Evolutionary conservation across 2,113 vertebrate species (phyloP).

Genomic region (Lophotis ruficrista): DNA sequence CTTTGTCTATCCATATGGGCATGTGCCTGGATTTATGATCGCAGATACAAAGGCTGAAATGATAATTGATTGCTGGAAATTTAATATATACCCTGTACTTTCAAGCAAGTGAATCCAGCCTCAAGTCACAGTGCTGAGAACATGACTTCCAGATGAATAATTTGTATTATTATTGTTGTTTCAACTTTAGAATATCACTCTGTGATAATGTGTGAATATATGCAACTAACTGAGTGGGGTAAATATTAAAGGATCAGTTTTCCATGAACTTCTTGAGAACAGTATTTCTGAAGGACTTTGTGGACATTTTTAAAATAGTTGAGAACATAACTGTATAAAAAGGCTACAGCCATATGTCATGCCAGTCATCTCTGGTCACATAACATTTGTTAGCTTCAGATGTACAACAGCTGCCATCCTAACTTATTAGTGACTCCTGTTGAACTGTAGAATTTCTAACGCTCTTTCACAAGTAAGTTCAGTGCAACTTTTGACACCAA

Average conservation of each 20-base stretch:
- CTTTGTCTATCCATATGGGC: conserved; percentile 53
- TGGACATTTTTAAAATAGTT: conserved; percentile 73
- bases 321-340: conserved; percentile 69
- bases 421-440: conserved; percentile 59
- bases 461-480: conserved; percentile 2
- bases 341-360: conserved; percentile 65
- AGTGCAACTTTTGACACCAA: neutral
- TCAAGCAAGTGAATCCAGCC: conserved; percentile 2
- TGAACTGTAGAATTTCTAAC: conserved; percentile 9
- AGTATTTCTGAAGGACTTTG: conserved; percentile 59
- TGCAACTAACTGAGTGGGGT: neutral
- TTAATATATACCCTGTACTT: conserved; percentile 11
- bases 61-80: conserved; percentile 58
- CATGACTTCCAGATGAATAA: conserved; percentile 12
- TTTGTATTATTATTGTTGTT: conserved; percentile 6
- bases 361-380: conserved; percentile 76
- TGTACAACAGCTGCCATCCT: conserved; percentile 73
- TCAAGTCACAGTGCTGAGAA: neutral
- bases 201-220: conserved; percentile 51
- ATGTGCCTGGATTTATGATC: conserved; percentile 45
- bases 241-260: conserved; percentile 42
- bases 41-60: conserved; percentile 50
- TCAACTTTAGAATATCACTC: conserved; percentile 15
- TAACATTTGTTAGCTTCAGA: conserved; percentile 77
- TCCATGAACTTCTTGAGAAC: conserved; percentile 45